A percentile compares a stretch with the other conserved stretches of the same genome.
These are phyloP conservation scores for Echiichthys vipera DNA, from an alignment of 2,797 vertebrate species.

Conservation along the genomic window DNA sequence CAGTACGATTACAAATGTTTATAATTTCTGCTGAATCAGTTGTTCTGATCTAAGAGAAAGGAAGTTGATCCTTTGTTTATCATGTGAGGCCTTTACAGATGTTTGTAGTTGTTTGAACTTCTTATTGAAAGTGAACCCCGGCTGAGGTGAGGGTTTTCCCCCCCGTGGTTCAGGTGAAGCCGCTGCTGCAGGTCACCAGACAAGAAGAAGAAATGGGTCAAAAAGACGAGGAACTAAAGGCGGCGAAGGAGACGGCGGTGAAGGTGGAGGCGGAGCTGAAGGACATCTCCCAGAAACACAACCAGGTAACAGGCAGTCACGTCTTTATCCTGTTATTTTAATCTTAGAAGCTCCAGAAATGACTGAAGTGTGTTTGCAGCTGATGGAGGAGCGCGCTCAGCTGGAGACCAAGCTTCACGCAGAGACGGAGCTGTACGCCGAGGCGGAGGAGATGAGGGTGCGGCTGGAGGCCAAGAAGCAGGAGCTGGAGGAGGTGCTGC, in stretches of 20 bases:
- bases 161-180: constrained; percentile 90
- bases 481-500: constrained; percentile 97
- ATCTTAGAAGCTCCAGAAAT: not conserved
- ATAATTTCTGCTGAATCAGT: no score
- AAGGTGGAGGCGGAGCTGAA: constrained; percentile 90
- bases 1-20: no score
- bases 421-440: constrained; percentile 92
- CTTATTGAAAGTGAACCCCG: no score
- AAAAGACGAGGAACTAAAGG: constrained; percentile 94
- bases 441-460: constrained; percentile 94
- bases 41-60: no score
- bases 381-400: constrained; percentile 89
- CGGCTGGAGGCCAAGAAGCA: constrained; percentile 93
- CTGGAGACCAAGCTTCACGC: constrained; percentile 93
- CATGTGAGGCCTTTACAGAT: no score
- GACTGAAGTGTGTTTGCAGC: constrained; percentile 69
- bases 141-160: not conserved
- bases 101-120: no score
- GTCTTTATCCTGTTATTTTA: accelerated
- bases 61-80: no score
- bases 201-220: constrained; percentile 97
- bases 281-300: constrained; percentile 91
- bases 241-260: constrained; percentile 86
- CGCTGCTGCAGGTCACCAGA: constrained; percentile 95
- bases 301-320: constrained; percentile 81